A percentile compares a stretch with the other conserved stretches of the same genome.
These are phyloP conservation scores for Drosophila subobscura DNA, from an alignment of 1,140 invertebrate species.

Conservation along the genomic window DNA sequence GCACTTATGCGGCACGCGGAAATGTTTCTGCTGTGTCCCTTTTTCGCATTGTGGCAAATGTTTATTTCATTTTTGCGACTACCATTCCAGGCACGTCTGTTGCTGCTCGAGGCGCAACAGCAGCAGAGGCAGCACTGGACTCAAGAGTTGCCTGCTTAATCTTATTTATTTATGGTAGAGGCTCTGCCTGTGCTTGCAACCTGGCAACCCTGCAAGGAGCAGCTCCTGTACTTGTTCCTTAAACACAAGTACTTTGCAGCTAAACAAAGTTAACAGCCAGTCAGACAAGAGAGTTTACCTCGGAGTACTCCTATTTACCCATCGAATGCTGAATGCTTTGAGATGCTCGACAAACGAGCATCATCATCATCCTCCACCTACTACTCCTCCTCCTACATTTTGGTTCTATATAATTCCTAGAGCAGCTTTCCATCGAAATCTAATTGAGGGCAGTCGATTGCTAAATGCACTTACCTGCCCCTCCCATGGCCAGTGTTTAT, in stretches of 20 bases:
- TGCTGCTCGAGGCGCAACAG: constrained; percentile 8
- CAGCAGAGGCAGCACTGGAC: constrained; percentile 30
- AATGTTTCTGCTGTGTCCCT: constrained; percentile 49
- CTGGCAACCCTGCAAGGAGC: constrained; percentile 19
- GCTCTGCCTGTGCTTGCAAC: constrained; percentile 12
- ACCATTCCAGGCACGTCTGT: constrained; percentile 69
- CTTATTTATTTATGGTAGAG: constrained; percentile 74
- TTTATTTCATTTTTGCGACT: constrained; percentile 72
- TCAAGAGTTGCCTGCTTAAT: constrained; percentile 67
- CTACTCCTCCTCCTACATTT: no score
- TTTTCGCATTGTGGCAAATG: constrained; percentile 60
- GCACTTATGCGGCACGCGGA: constrained; percentile 55
- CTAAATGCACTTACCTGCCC: constrained; percentile 57
- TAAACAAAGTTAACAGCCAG: no score
- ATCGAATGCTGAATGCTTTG: constrained; percentile 52
- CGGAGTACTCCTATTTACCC: constrained; percentile 44
- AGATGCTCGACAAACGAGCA: constrained; percentile 2
- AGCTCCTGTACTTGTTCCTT: constrained; percentile 34
- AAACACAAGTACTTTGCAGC: constrained; percentile 47
- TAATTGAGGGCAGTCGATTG: constrained; percentile 65
- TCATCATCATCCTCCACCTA: no score
- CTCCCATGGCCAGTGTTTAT: constrained; percentile 18
- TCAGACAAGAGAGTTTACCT: no score
- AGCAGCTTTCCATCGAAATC: constrained; percentile 7
- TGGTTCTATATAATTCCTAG: no score